These are phyloP conservation scores for Amphibalanus amphitrite DNA, from an alignment of 1,140 invertebrate species.

Conservation along the genomic window DNA sequence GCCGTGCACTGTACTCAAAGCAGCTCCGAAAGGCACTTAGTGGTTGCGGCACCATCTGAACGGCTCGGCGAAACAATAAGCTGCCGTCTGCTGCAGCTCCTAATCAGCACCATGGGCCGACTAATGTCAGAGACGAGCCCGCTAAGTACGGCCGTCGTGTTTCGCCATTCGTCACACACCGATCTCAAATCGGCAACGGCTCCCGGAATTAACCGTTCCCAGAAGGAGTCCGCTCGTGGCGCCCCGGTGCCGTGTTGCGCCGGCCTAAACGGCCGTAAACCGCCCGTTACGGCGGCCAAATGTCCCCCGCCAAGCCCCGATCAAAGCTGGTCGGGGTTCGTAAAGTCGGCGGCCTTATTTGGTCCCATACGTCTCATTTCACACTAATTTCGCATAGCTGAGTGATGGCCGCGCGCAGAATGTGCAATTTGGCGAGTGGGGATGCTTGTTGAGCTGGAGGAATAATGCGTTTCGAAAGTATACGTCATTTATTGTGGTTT, in stretches of 20 bases:
- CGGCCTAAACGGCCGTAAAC: background rate
- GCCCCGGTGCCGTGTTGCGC: background rate
- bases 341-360: background rate
- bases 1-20: too few species aligned
- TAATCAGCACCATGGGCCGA: background rate
- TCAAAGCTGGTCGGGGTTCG: background rate
- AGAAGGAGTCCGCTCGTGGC: background rate
- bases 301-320: background rate
- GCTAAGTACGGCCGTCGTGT: background rate
- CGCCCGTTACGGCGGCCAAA: background rate
- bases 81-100: background rate
- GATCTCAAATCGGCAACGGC: background rate
- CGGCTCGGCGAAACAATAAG: background rate
- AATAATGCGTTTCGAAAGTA: too few species aligned
- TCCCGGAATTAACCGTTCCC: background rate
- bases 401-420: background rate
- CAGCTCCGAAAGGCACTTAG: too few species aligned
- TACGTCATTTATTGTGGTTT: too few species aligned
- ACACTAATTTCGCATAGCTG: background rate
- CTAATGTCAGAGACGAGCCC: background rate
- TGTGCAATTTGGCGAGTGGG: background rate
- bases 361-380: background rate
- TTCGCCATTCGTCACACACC: background rate
- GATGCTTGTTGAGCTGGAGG: background rate
- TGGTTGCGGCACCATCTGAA: background rate